A percentile compares a stretch with the other conserved stretches of the same genome.
Conservation (phyloP, 2,888 invertebrate genomes). For the Octodonta nipae region DNA sequence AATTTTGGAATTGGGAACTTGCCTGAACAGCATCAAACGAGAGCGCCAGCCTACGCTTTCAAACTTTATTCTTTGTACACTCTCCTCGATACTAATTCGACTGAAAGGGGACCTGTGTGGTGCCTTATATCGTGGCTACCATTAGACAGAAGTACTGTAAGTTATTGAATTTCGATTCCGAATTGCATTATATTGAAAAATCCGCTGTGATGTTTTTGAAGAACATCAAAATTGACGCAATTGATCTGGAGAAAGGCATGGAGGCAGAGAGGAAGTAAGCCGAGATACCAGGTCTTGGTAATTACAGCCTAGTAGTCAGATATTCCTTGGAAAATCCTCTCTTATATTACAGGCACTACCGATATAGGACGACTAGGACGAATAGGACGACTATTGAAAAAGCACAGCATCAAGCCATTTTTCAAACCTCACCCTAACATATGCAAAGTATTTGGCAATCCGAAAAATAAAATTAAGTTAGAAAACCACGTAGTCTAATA, state of each 20-base stretch:
- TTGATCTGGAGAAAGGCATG: slow-evolving; percentile 93
- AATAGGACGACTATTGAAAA: too few species aligned
- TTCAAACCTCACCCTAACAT: too few species aligned
- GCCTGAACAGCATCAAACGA: slow-evolving; percentile 91
- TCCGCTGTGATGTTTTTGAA: slow-evolving; percentile 96
- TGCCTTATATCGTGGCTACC: slow-evolving; percentile 91
- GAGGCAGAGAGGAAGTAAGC: slow-evolving; percentile 78
- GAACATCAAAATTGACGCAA: slow-evolving; percentile 84
- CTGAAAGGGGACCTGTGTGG: slow-evolving; percentile 84
- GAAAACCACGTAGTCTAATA: too few species aligned
- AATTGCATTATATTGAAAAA: slow-evolving; percentile 88
- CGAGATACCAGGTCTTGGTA: slow-evolving; percentile 56
- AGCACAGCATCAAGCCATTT: too few species aligned
- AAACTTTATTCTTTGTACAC: slow-evolving; percentile 91
- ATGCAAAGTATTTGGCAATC: too few species aligned
- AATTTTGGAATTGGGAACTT: slow-evolving; percentile 95
- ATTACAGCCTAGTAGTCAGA: slow-evolving; percentile 54
- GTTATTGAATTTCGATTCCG: slow-evolving; percentile 77
- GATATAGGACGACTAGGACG: too few species aligned
- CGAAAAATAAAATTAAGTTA: too few species aligned
- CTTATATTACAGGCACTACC: too few species aligned
- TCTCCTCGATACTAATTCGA: slow-evolving; percentile 87
- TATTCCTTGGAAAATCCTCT: slow-evolving; percentile 75
- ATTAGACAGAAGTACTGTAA: slow-evolving; percentile 83
- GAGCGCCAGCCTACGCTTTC: slow-evolving; percentile 98